Percentiles rank a stretch among this genome's conserved stretches.
phyloP scores from a whole-genome alignment of 2,888 invertebrate genomes.

The Xestobium rufovillosum region DNA sequence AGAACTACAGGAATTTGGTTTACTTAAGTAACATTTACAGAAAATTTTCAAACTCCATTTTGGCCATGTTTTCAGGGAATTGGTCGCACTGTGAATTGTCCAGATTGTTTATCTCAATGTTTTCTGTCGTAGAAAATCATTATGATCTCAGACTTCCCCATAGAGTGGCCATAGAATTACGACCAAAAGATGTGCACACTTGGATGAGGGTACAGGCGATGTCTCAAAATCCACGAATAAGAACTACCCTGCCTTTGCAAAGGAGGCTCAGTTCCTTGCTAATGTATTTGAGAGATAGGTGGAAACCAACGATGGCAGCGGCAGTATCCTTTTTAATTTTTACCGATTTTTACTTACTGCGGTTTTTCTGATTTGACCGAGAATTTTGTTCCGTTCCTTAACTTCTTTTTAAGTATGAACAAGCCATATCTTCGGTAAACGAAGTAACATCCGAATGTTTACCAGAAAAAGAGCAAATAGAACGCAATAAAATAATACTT shows the following conservation, averaged over 20 bases:
- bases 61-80: no score
- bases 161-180: conserved; percentile 65
- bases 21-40: no score
- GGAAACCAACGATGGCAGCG: conserved; percentile 55
- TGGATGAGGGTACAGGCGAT: conserved; percentile 80
- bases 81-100: no score
- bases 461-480: conserved; percentile 27
- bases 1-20: no score
- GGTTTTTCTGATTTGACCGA: conserved; percentile 9
- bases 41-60: no score
- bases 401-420: conserved; percentile 29
- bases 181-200: conserved; percentile 69
- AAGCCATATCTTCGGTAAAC: conserved; percentile 29
- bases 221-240: conserved; percentile 84
- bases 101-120: no score
- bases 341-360: conserved; percentile 4
- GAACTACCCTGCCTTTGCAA: conserved; percentile 65
- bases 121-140: conserved; percentile 58
- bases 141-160: conserved; percentile 71
- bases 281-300: conserved; percentile 64
- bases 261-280: conserved; percentile 65
- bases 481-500: conserved; percentile 26
- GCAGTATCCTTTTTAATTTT: conserved; percentile 50
- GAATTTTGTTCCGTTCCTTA: no score
- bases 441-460: conserved; percentile 26